Conservation (phyloP, 2,797 vertebrate species). For the Urophycis tenuis region DNA sequence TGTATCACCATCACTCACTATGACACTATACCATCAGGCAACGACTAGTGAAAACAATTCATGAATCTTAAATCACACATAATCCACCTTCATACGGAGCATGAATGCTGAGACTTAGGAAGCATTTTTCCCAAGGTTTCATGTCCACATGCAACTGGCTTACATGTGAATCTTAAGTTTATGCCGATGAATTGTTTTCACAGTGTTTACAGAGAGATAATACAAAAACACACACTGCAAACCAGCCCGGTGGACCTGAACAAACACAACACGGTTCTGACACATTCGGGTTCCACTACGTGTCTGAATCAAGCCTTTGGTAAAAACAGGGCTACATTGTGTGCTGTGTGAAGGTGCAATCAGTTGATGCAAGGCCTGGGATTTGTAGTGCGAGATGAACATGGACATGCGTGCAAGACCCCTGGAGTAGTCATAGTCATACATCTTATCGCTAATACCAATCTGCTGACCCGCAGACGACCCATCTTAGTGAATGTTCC, state of each 20-base stretch:
- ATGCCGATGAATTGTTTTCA: slow-evolving; percentile 50
- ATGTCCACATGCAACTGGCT: slow-evolving; percentile 9
- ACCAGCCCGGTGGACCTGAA: slow-evolving; percentile 59
- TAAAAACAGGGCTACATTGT: slow-evolving; percentile 26
- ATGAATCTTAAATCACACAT: slow-evolving; percentile 48
- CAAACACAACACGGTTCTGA: slow-evolving; percentile 39
- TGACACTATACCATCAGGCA: slow-evolving; percentile 57
- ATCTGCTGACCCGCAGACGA: not conserved
- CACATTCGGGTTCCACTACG: slow-evolving; percentile 7
- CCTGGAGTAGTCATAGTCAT: slow-evolving; percentile 37
- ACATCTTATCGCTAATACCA: too few relatives aligned
- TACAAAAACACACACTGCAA: slow-evolving; percentile 33
- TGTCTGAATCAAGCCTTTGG: slow-evolving; percentile 9
- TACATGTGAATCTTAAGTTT: slow-evolving; percentile 41
- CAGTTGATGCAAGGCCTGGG: slow-evolving; percentile 29
- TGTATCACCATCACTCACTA: slow-evolving; percentile 44
- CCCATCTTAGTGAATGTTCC: not conserved
- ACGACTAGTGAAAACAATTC: slow-evolving; percentile 67
- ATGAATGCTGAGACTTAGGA: not conserved
- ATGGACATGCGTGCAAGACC: slow-evolving; percentile 72
- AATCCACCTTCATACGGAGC: slow-evolving; percentile 20
- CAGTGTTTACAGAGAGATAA: slow-evolving; percentile 42
- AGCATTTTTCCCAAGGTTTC: not conserved
- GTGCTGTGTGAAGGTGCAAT: slow-evolving; percentile 27
- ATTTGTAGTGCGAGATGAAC: slow-evolving; percentile 64